These are phyloP conservation scores for Camelus dromedarius DNA, from an alignment of 2,113 vertebrate genomes.

Conservation along the genomic window DNA sequence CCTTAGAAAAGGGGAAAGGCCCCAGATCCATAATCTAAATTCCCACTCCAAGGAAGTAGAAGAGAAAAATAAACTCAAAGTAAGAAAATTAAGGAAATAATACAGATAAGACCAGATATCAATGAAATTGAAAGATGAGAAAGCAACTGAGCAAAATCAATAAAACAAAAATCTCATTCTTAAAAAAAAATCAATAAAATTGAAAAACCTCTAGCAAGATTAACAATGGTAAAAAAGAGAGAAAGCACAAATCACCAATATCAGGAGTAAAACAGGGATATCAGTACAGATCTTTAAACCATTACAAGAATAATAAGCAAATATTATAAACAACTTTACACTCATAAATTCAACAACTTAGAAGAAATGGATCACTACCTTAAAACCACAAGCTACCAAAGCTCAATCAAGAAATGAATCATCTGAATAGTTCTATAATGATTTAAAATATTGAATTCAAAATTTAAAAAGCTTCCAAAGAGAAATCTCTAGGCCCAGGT, in stretches of 20 bases:
- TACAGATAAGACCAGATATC: background rate
- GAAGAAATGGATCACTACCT: background rate
- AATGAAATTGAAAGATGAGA: slow-evolving; percentile 48
- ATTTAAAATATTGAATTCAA: slow-evolving; percentile 11
- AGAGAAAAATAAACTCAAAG: slow-evolving; percentile 1
- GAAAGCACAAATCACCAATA: background rate
- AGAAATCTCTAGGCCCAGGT: background rate
- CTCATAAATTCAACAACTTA: background rate
- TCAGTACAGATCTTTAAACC: background rate
- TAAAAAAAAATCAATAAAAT: background rate
- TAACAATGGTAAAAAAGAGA: background rate
- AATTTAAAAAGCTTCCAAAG: background rate
- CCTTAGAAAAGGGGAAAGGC: slow-evolving; percentile 19
- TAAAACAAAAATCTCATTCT: background rate
- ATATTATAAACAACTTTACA: background rate
- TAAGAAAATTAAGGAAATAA: slow-evolving; percentile 27
- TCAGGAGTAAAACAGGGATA: background rate
- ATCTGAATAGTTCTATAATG: background rate
- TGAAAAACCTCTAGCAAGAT: background rate
- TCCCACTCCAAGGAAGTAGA: background rate
- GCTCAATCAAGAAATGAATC: background rate
- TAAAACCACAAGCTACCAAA: background rate
- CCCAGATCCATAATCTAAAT: background rate
- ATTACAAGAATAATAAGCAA: slow-evolving; percentile 27
- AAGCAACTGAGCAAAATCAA: background rate